A percentile compares a stretch with the other conserved stretches of the same genome.
Evolutionary conservation across 2,797 vertebrate genomes (phyloP).

Genomic region (Cryptoprocta ferox): DNA sequence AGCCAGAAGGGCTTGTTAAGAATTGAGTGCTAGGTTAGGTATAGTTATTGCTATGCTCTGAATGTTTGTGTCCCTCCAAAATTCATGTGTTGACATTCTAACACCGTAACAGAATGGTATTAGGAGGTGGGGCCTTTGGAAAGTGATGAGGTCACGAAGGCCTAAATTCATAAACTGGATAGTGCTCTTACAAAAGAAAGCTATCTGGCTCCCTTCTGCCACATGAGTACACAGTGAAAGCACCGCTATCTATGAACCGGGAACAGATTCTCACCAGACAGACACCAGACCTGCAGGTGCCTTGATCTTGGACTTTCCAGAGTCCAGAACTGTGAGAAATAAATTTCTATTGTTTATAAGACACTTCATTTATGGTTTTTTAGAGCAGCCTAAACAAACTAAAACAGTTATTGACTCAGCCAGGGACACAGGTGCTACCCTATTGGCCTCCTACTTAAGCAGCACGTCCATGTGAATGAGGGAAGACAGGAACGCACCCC

Average conservation of each 20-base stretch:
- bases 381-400: not conserved
- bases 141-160: not conserved
- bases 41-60: not conserved
- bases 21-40: not conserved
- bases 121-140: not conserved
- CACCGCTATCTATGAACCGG: not conserved
- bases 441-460: rapidly evolving
- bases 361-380: not conserved
- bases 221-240: not conserved
- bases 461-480: not conserved
- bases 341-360: not conserved
- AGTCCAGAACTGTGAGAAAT: not conserved
- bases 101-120: not conserved
- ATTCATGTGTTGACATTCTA: not conserved
- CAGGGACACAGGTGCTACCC: no score
- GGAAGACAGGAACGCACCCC: not conserved
- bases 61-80: not conserved
- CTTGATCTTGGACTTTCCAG: not conserved
- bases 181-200: not conserved
- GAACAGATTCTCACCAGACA: not conserved
- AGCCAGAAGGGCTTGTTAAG: not conserved
- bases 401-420: not conserved
- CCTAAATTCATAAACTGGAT: not conserved
- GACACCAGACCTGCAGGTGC: not conserved
- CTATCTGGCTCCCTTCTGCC: no score